Conservation (phyloP, 2,888 invertebrate species). For the Polyommatus iphigenia region DNA sequence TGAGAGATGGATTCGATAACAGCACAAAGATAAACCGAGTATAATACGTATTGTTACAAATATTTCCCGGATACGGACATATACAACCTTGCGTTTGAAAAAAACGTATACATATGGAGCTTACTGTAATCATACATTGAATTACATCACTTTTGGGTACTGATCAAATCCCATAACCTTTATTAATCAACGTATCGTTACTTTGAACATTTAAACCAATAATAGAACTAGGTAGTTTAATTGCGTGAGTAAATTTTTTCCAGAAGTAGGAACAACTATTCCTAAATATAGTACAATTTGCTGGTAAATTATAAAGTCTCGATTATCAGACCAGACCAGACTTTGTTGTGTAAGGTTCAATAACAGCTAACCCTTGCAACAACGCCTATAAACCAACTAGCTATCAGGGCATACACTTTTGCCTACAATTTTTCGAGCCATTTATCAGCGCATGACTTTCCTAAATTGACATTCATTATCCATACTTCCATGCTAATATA, state of each 20-base stretch:
- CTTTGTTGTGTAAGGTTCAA: not conserved
- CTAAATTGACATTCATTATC: not conserved
- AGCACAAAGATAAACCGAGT: constrained; percentile 6
- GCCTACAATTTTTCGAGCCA: no score
- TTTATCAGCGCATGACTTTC: no score
- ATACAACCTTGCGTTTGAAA: constrained; percentile 22
- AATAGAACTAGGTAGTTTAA: not conserved
- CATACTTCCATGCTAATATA: no score
- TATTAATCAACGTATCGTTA: not conserved
- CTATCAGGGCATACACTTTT: not conserved
- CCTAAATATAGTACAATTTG: not conserved
- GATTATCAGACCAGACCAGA: not conserved
- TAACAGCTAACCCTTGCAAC: not conserved
- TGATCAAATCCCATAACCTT: not conserved
- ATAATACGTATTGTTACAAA: constrained; percentile 12
- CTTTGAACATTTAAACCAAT: not conserved
- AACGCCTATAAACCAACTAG: not conserved
- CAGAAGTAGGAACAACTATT: not conserved
- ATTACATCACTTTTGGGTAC: constrained; percentile 23
- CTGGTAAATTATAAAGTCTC: not conserved
- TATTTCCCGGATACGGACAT: constrained; percentile 28
- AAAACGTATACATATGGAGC: constrained; percentile 14
- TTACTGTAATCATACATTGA: not conserved
- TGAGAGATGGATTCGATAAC: constrained; percentile 24
- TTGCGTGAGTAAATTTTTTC: not conserved